A percentile compares a stretch with the other conserved stretches of the same genome.
Conservation (phyloP, 1,140 invertebrate genomes). For the Helicoverpa armigera region DNA sequence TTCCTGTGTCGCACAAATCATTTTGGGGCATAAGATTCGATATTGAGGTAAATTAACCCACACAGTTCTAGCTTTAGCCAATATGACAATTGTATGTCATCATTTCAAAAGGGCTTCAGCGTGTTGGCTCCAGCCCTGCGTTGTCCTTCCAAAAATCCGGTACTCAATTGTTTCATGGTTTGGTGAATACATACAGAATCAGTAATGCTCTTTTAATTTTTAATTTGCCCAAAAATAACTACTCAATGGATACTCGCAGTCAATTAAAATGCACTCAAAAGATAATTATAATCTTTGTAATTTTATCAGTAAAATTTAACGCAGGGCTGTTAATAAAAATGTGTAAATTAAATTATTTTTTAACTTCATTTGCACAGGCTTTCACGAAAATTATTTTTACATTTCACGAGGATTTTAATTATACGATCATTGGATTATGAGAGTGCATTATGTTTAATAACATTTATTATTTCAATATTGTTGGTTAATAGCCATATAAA, state of each 20-base stretch:
- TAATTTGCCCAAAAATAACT: too few relatives aligned
- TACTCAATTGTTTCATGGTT: too few relatives aligned
- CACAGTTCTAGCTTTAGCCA: too few relatives aligned
- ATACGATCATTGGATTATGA: conserved; percentile 2
- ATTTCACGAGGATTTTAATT: conserved; percentile 1
- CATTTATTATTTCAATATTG: neutral
- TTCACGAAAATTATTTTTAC: conserved; percentile 20
- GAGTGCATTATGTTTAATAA: conserved; percentile 4
- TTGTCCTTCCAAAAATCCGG: too few relatives aligned
- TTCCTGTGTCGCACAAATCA: neutral
- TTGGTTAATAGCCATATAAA: neutral
- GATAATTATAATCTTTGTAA: neutral
- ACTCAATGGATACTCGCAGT: too few relatives aligned
- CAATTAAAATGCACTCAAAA: neutral
- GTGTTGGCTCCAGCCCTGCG: too few relatives aligned
- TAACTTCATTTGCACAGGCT: conserved; percentile 1
- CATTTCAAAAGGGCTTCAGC: too few relatives aligned
- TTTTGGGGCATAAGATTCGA: neutral
- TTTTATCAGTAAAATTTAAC: neutral
- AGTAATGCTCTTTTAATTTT: too few relatives aligned
- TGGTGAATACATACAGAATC: too few relatives aligned
- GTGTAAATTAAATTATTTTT: conserved; percentile 1
- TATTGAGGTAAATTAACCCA: neutral
- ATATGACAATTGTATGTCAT: too few relatives aligned
- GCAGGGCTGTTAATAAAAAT: neutral